These are phyloP conservation scores for Sylvietta virens DNA, from an alignment of 2,113 vertebrate species.

Conservation along the genomic window DNA sequence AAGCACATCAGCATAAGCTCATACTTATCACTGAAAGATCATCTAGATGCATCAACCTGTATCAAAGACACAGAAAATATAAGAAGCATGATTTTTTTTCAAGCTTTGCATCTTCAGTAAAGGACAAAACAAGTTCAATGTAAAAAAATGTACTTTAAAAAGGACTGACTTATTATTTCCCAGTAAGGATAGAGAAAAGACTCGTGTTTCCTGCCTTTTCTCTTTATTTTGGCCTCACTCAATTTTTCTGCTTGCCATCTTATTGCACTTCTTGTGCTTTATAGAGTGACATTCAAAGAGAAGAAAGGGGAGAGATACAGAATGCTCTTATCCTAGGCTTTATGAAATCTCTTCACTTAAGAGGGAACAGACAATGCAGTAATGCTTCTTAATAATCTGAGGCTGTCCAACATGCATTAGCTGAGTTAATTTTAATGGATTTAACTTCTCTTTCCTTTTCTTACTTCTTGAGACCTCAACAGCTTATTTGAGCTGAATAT, in stretches of 20 bases:
- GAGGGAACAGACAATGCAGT: neutral
- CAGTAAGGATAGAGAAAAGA: neutral
- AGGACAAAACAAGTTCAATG: constrained; percentile 1
- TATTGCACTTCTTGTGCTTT: neutral
- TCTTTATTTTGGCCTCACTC: neutral
- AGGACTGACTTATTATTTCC: neutral
- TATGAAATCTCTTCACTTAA: constrained; percentile 11
- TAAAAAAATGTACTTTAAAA: neutral
- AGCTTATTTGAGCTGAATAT: neutral
- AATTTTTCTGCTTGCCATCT: neutral
- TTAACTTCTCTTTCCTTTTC: neutral
- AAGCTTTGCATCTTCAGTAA: neutral
- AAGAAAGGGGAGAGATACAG: neutral
- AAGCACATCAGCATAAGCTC: neutral
- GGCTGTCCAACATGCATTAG: neutral
- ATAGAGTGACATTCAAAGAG: neutral
- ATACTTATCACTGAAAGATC: constrained; percentile 3
- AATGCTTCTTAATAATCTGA: neutral
- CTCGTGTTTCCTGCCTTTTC: neutral
- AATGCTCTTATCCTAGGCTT: neutral
- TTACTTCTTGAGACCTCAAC: neutral
- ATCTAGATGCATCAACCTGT: neutral
- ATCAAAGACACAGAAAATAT: neutral
- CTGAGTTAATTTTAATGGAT: neutral
- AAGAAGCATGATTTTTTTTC: neutral